Evolutionary conservation across 2,888 invertebrate species (phyloP).

Genomic region (Nasonovia ribisnigri): DNA sequence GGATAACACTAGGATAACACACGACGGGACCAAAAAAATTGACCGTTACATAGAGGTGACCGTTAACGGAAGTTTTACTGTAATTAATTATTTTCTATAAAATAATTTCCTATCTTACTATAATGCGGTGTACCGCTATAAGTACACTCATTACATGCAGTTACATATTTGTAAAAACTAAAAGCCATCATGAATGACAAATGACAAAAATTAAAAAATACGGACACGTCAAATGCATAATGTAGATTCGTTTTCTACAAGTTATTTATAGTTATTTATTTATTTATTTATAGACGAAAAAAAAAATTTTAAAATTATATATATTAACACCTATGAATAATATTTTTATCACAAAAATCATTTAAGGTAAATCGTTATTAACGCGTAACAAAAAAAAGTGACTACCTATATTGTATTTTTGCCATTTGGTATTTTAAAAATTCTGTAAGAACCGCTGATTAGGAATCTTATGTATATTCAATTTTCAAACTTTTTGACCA

Average conservation of each 20-base stretch:
- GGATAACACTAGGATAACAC: too few species aligned
- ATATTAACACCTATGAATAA: too few species aligned
- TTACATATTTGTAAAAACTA: neutral
- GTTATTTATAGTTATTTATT: too few species aligned
- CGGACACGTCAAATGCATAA: neutral
- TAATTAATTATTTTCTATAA: neutral
- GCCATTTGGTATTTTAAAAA: neutral
- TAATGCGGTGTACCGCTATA: neutral
- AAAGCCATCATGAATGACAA: neutral
- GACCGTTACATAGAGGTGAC: too few species aligned
- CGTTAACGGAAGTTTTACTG: too few species aligned
- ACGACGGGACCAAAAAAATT: too few species aligned
- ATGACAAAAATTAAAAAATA: neutral
- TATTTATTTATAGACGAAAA: too few species aligned
- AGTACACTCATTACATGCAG: neutral
- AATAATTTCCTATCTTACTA: neutral
- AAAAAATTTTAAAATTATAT: too few species aligned
- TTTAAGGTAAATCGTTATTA: too few species aligned
- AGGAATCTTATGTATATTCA: neutral
- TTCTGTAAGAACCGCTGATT: neutral
- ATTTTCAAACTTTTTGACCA: neutral
- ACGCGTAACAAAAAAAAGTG: neutral
- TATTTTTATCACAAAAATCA: too few species aligned
- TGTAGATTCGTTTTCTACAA: neutral
- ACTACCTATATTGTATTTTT: neutral